Percentiles rank a stretch among this genome's conserved stretches.
Conservation (phyloP, 2,113 vertebrate genomes). For the Seriola aureovittata region DNA sequence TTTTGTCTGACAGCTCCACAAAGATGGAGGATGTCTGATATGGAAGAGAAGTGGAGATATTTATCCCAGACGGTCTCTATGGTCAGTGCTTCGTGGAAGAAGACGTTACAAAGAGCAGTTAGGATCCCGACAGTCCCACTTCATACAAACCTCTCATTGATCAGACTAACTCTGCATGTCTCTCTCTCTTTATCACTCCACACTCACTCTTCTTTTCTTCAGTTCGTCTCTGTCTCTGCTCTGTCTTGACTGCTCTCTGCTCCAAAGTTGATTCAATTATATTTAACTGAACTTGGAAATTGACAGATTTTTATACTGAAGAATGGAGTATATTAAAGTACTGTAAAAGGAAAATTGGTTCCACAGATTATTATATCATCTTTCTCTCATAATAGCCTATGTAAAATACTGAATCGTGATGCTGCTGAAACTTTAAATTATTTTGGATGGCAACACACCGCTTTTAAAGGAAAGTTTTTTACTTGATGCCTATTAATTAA, state of each 20-base stretch:
- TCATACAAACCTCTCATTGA: constrained; percentile 38
- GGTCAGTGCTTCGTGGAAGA: constrained; percentile 57
- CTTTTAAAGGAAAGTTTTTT: background rate
- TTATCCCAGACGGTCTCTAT: constrained; percentile 10
- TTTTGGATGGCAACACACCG: background rate
- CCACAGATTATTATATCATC: background rate
- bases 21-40: constrained; percentile 15
- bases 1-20: constrained; percentile 27
- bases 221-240: background rate
- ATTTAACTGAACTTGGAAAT: background rate
- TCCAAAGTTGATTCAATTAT: background rate
- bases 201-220: background rate
- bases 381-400: background rate
- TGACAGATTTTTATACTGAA: background rate
- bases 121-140: constrained; percentile 16
- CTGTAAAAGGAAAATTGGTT: background rate
- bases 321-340: background rate
- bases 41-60: constrained; percentile 12
- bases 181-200: background rate
- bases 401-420: no score
- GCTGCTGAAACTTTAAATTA: background rate
- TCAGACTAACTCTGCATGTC: constrained; percentile 27
- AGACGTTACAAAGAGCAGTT: background rate
- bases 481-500: background rate
- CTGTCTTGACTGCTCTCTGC: background rate